Evolutionary conservation across 2,888 invertebrate species (phyloP).

Genomic region (Deilephila porcellus): DNA sequence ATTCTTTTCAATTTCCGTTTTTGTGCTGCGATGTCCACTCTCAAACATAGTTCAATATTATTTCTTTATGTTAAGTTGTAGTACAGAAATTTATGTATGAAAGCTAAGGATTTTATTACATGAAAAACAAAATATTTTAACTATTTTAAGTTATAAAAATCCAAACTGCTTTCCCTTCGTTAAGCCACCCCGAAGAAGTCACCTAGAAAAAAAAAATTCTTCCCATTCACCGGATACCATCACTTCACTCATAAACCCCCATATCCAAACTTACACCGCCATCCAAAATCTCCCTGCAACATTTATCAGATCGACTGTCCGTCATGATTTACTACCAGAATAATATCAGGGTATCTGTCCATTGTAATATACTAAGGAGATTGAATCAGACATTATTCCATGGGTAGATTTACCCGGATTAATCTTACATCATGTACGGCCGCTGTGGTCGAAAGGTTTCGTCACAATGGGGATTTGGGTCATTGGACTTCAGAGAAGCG

Average conservation of each 20-base stretch:
- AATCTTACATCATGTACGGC: neutral
- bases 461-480: neutral
- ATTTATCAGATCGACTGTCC: conserved; percentile 13
- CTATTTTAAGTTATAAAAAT: too few relatives aligned
- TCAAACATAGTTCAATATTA: too few relatives aligned
- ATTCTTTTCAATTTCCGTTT: too few relatives aligned
- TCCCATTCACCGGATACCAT: too few relatives aligned
- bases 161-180: too few relatives aligned
- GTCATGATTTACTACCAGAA: conserved; percentile 21
- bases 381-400: neutral
- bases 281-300: neutral
- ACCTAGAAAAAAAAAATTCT: too few relatives aligned
- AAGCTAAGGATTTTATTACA: too few relatives aligned
- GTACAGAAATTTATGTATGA: too few relatives aligned
- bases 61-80: too few relatives aligned
- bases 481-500: neutral
- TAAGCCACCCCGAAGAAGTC: too few relatives aligned
- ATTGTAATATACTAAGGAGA: conserved; percentile 16
- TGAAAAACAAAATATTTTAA: too few relatives aligned
- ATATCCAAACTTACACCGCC: neutral
- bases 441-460: neutral
- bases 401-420: conserved; percentile 5
- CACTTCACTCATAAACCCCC: neutral
- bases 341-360: conserved; percentile 18
- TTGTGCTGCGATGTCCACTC: too few relatives aligned